Percentiles rank a stretch among this genome's conserved stretches.
phyloP scores from a whole-genome alignment of 1,140 invertebrate species.

The Drosophila bocqueti region DNA sequence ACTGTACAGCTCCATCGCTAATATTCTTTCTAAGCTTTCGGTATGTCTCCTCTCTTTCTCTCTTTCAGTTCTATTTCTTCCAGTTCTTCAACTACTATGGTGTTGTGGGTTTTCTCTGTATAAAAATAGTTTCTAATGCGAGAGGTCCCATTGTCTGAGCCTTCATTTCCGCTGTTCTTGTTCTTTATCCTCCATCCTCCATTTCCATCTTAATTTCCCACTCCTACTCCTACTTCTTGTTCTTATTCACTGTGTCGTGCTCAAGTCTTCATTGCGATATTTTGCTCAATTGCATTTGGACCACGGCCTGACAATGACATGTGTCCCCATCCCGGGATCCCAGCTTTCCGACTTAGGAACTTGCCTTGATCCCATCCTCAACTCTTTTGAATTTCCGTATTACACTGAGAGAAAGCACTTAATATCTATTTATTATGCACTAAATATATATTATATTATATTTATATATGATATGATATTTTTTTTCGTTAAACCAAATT shows the following conservation, averaged over 20 bases:
- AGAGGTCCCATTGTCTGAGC: slow-evolving; percentile 46
- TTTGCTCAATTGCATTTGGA: slow-evolving; percentile 55
- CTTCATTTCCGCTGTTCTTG: slow-evolving; percentile 44
- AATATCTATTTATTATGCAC: not conserved
- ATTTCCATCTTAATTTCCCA: not conserved
- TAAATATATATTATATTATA: not conserved
- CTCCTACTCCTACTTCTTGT: slow-evolving; percentile 1
- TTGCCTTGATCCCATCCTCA: slow-evolving; percentile 31
- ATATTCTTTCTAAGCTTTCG: slow-evolving; percentile 16
- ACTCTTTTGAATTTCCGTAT: slow-evolving; percentile 28
- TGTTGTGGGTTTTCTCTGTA: slow-evolving; percentile 4
- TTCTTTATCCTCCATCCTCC: slow-evolving; percentile 13
- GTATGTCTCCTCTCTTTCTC: slow-evolving; percentile 2
- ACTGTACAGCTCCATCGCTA: slow-evolving; percentile 31
- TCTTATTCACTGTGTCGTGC: slow-evolving; percentile 54
- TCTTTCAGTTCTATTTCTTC: slow-evolving; percentile 1
- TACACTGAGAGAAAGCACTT: not conserved
- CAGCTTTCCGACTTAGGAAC: slow-evolving; percentile 8
- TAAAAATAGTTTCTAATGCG: slow-evolving; percentile 47
- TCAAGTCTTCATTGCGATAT: slow-evolving; percentile 70
- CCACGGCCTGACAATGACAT: slow-evolving; percentile 49
- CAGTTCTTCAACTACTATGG: slow-evolving; percentile 20
- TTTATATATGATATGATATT: not conserved
- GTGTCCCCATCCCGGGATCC: slow-evolving; percentile 21
- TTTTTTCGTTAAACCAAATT: no score